Base-by-base conservation (phyloP, 2,113 vertebrate species). In the Syngnathus floridae region DNA sequence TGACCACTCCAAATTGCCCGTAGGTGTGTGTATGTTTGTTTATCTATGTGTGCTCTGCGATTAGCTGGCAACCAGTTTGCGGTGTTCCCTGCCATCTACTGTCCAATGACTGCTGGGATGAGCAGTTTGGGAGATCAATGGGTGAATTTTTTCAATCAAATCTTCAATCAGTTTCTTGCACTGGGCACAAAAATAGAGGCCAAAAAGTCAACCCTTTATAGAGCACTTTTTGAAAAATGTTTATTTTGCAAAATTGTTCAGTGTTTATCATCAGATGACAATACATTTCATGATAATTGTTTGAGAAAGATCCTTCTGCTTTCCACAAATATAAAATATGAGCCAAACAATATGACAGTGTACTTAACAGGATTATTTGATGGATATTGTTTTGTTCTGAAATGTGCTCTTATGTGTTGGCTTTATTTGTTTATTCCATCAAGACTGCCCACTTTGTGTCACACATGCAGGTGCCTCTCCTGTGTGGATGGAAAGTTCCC, bases 401-500 rank as follows among this genome's bases (percentile, higher is more conserved):
- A 26, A 26, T 22, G 9, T 5, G 14, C 26, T 21, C 17, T 21
- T 21, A 1, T 51, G 8, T 51, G 1, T 21, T 61, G 11, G 10
- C 3, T 40, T n/a, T 36, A 22, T 11, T 21, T 22, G 1, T 62
- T 40, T 10, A n/a, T 21, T 43, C 14, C n/a, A 45, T 45, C 17
- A 62, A n/a, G 2, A 3, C 7, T 54, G 31, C 49, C n/a, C 5
- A n/a, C 14, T 5, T 38, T 54, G 13, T 52, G 5, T 64, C 80
- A 14, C 65, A 31, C 61, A 0, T 19, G 3, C 86, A 98, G 96
- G 68, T 98, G 96, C 70, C 92, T 98, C 49, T 94, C 96, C n/a
- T 98, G 96, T 5, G 96, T 98, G 49, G 94, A 94, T 0, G 94
- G 95, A 70, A 93, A 93, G 81, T 98, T 94, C 77, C 95, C 94